Evolutionary conservation across 2,113 vertebrate species (phyloP).

Genomic region (Galemys pyrenaicus): DNA sequence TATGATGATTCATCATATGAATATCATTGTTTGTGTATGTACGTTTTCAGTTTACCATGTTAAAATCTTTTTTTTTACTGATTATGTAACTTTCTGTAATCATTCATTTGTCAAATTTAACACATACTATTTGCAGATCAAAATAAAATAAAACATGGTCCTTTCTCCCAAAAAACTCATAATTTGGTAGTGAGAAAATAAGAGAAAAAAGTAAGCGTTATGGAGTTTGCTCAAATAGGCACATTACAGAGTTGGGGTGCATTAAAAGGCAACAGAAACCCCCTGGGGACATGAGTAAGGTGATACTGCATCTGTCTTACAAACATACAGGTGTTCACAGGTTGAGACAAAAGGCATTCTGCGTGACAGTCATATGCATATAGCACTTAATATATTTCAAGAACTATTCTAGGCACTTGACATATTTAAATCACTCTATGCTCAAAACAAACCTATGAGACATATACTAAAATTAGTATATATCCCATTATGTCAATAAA

Average conservation of each 20-base stretch:
- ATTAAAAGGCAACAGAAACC: neutral
- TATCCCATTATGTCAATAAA: slow-evolving; percentile 23
- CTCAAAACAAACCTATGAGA: neutral
- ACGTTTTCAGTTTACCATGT: neutral
- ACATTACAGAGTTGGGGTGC: neutral
- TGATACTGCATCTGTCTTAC: neutral
- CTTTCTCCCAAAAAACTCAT: neutral
- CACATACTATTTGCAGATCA: neutral
- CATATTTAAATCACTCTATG: neutral
- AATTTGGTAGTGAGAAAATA: neutral
- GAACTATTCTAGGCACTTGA: neutral
- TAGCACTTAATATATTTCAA: neutral
- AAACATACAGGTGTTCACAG: neutral
- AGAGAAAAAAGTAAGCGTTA: neutral
- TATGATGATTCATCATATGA: neutral
- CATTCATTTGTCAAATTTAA: neutral
- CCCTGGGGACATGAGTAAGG: neutral
- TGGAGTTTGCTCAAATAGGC: neutral
- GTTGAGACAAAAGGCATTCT: neutral
- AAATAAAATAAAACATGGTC: neutral
- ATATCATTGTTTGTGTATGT: neutral
- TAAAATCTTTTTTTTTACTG: neutral
- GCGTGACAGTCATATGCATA: neutral
- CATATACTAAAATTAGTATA: neutral
- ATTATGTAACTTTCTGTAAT: neutral